Percentiles rank a stretch among this genome's conserved stretches.
These are phyloP conservation scores for Columba livia DNA, from an alignment of 2,113 vertebrate species.

Conservation along the genomic window DNA sequence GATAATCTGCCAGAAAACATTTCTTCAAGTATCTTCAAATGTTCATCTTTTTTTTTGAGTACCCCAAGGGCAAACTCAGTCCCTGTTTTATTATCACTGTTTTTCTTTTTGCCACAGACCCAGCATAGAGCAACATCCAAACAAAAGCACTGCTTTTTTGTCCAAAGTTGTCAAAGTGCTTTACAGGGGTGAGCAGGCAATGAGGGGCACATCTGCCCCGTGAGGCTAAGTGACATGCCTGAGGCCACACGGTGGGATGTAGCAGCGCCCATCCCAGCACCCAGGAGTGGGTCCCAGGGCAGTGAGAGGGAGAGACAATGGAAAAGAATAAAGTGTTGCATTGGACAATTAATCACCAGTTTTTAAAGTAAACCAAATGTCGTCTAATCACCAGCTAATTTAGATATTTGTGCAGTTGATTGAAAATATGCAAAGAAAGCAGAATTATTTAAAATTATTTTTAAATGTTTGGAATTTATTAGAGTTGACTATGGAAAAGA, in stretches of 20 bases:
- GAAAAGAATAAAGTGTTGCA: background rate
- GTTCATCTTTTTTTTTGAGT: slow-evolving; percentile 40
- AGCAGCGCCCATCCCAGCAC: background rate
- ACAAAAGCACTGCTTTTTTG: background rate
- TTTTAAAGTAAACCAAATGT: slow-evolving; percentile 10
- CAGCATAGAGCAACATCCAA: background rate
- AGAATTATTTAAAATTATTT: slow-evolving; percentile 58
- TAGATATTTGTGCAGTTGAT: slow-evolving; percentile 60
- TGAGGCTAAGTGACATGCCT: background rate
- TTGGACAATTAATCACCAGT: background rate
- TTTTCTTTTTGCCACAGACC: background rate
- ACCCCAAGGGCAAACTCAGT: slow-evolving; percentile 33
- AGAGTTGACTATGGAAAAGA: slow-evolving; percentile 37
- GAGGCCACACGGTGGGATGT: rapidly evolving
- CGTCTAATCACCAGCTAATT: slow-evolving; percentile 41
- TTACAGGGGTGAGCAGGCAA: background rate
- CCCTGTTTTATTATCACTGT: background rate
- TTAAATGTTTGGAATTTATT: slow-evolving; percentile 60
- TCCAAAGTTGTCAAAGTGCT: background rate
- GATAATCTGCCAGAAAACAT: slow-evolving; percentile 44
- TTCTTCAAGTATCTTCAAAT: slow-evolving; percentile 47
- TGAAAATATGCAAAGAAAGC: slow-evolving; percentile 64
- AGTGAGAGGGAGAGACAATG: background rate
- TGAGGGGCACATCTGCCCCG: background rate
- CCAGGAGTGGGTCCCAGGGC: background rate